Conservation (phyloP, 2,888 invertebrate species). For the Chalcosyrphus nemorum region DNA sequence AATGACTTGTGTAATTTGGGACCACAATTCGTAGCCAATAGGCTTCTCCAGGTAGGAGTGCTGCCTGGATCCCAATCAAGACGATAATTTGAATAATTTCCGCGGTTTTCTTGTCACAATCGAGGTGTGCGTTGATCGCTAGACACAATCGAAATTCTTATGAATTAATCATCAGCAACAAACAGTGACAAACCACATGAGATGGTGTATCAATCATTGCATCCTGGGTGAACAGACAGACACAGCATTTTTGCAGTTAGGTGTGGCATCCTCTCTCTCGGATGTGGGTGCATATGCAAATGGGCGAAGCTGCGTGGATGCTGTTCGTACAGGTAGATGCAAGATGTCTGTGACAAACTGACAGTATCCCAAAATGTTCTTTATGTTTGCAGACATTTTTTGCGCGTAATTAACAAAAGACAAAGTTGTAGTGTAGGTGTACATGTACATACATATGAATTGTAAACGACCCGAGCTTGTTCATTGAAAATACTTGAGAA, state of each 20-base stretch:
- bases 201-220: slow-evolving; percentile 39
- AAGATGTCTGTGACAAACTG: background rate
- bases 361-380: background rate
- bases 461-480: too few species aligned
- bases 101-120: background rate
- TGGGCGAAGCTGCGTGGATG: slow-evolving; percentile 3
- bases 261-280: slow-evolving; percentile 42
- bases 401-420: slow-evolving; percentile 4
- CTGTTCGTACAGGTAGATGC: background rate
- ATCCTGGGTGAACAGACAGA: background rate
- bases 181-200: slow-evolving; percentile 22
- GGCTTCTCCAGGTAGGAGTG: background rate
- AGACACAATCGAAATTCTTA: slow-evolving; percentile 32
- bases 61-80: background rate
- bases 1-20: background rate
- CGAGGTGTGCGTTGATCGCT: slow-evolving; percentile 33
- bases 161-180: slow-evolving; percentile 50
- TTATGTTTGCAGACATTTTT: slow-evolving; percentile 11
- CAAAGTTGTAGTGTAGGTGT: background rate
- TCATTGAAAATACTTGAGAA: too few species aligned
- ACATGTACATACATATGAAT: too few species aligned
- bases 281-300: slow-evolving; percentile 25
- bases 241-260: background rate
- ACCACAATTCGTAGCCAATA: background rate
- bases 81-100: slow-evolving; percentile 37